A percentile compares a stretch with the other conserved stretches of the same genome.
These are phyloP conservation scores for Eurystomus gularis DNA, from an alignment of 2,113 vertebrate species.

Conservation along the genomic window DNA sequence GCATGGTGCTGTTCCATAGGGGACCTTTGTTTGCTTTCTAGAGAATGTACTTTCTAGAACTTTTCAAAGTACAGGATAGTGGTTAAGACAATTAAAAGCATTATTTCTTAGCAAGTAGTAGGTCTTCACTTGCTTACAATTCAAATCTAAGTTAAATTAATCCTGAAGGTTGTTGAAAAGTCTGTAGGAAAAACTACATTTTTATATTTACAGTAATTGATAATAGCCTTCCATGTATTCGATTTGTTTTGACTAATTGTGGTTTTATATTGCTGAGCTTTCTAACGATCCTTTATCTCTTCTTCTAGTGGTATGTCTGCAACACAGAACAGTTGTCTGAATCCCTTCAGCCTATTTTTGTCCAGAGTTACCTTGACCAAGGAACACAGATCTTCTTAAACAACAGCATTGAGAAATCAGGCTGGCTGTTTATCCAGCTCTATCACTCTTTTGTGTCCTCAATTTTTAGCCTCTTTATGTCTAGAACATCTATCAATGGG, in stretches of 20 bases:
- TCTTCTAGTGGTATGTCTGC: constrained; percentile 90
- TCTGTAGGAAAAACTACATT: background rate
- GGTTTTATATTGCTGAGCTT: background rate
- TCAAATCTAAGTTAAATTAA: background rate
- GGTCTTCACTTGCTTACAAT: background rate
- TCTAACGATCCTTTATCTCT: constrained; percentile 20
- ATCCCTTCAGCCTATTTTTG: constrained; percentile 81
- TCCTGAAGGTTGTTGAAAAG: background rate
- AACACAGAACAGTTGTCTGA: constrained; percentile 87
- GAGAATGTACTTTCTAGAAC: background rate
- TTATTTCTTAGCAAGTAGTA: background rate
- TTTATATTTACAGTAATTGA: background rate
- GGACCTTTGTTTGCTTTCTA: background rate
- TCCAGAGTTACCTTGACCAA: constrained; percentile 91
- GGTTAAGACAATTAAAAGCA: background rate
- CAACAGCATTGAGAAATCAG: constrained; percentile 91
- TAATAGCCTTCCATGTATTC: background rate
- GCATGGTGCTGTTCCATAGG: background rate
- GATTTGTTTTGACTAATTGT: background rate
- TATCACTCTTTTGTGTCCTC: constrained; percentile 94
- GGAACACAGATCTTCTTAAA: constrained; percentile 90
- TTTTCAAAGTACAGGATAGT: background rate
- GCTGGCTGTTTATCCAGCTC: constrained; percentile 96
- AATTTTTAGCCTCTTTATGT: constrained; percentile 92
- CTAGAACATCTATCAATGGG: constrained; percentile 98